Conservation (phyloP, 2,888 invertebrate genomes). For the Syrphus vitripennis region DNA sequence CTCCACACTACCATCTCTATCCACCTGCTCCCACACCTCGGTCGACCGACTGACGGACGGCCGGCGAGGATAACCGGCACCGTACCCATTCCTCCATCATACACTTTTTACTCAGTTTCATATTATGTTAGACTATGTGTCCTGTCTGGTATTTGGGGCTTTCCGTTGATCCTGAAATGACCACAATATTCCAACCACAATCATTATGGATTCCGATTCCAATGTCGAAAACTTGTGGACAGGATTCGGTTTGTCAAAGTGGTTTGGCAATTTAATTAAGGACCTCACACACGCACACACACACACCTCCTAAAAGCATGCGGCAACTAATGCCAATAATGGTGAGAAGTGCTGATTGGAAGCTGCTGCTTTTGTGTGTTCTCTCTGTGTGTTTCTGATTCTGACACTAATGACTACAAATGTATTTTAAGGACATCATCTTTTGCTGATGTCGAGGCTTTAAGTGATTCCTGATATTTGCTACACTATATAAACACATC, state of each 20-base stretch:
- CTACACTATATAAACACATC: not conserved
- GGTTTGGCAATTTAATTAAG: conserved; percentile 66
- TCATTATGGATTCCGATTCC: conserved; percentile 53
- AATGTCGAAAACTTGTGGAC: conserved; percentile 60
- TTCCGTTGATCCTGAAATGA: conserved; percentile 40
- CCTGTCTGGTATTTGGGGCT: conserved; percentile 12
- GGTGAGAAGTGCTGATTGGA: conserved; percentile 17
- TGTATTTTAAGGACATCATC: conserved; percentile 37
- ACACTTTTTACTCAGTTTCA: conserved; percentile 1
- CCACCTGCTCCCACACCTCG: not conserved
- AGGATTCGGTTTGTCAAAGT: conserved; percentile 51
- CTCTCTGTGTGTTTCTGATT: conserved; percentile 24
- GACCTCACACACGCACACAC: conserved; percentile 1
- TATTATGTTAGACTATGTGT: conserved; percentile 23
- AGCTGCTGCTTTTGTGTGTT: not conserved
- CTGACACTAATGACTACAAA: conserved; percentile 57
- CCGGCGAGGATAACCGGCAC: too few relatives aligned
- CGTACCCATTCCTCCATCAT: not conserved
- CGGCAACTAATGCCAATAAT: conserved; percentile 16
- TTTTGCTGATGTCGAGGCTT: not conserved
- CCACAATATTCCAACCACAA: conserved; percentile 60
- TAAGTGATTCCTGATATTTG: conserved; percentile 29
- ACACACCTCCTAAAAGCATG: not conserved
- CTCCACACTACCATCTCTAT: too few relatives aligned
- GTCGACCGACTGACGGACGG: too few relatives aligned